Evolutionary conservation across 2,113 vertebrate species (phyloP), one percentile per base, ranked within the genome.

Genomic region (Channa argus): DNA sequence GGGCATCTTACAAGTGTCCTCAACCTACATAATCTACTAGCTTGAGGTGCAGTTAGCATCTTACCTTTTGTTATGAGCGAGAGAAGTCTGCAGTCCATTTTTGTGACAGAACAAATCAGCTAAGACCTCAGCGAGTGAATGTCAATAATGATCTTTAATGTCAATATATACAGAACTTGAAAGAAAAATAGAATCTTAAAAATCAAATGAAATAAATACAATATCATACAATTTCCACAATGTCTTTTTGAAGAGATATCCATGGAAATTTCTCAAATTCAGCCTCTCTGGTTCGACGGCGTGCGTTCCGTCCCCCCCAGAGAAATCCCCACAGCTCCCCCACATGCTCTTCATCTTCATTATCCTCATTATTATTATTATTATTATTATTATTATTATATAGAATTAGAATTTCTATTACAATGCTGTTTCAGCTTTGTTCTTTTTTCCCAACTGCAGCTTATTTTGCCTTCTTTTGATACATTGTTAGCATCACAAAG

Each of bases 191-290:
- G 77, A 94, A 94, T 94, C 91, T 95, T 95, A 95, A 96, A 95
- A 96, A 94, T 94, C 94, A 95, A 95, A 96, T 93, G 94, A 96
- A 97, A 96, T 96, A 96, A 98, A 96, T 96, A 97, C 96, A 97
- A 85, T 96, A 96, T 96, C 92, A 93, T 96, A 97, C 96, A 96
- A 96, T 97, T 95, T 96, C 91, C 94, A 95, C 94, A 96, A 96
- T 95, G 94, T 96, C 94, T 92, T 94, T 86, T 90, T 78, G 74
- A 92, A 94, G 91, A 93, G 89, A 93, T 82, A 89, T 93, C 85
- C 59, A 92, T 93, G 89, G 92, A 94, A 90, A 88, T 60, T 71
- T 77, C 70, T 86, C 77, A 58, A 74, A 80, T 86, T 89, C 85
- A 89, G 85, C 83, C 60, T 80, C 86, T 88, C 90, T 88, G 91